Evolutionary conservation across 2,888 invertebrate genomes (phyloP).

Genomic region (Amphipyra tragopoginis): DNA sequence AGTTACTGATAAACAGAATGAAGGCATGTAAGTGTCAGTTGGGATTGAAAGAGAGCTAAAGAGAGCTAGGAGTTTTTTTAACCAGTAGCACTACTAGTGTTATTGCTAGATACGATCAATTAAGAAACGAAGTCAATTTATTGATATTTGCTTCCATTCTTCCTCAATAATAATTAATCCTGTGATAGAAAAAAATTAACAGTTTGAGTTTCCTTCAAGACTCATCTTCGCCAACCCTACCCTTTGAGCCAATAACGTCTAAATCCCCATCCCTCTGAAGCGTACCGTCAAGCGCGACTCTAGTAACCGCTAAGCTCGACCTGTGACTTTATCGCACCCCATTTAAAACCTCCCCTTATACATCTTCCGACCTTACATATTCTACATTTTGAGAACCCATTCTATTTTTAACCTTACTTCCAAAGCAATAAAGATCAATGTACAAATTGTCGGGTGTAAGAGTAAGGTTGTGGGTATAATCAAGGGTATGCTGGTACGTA

Average conservation of each 20-base stretch:
- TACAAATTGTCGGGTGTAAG: conserved; percentile 1
- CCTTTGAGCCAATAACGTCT: conserved; percentile 73
- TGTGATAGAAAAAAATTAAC: not conserved
- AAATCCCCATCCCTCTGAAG: conserved; percentile 84
- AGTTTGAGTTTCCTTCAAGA: not conserved
- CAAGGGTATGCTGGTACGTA: conserved; percentile 73
- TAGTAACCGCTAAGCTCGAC: conserved; percentile 85
- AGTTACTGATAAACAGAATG: too few species aligned
- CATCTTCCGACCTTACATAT: conserved; percentile 55
- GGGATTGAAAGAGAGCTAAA: too few species aligned
- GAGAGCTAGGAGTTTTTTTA: too few species aligned
- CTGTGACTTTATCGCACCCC: conserved; percentile 85
- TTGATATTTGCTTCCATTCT: too few species aligned
- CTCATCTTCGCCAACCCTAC: conserved; percentile 73
- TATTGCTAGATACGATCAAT: too few species aligned
- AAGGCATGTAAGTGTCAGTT: too few species aligned
- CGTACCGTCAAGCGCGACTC: conserved; percentile 86
- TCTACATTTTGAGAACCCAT: conserved; percentile 27
- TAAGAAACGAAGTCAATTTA: too few species aligned
- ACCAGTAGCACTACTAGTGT: too few species aligned
- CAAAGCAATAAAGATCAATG: conserved; percentile 1
- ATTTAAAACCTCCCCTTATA: conserved; percentile 64
- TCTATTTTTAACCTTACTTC: conserved; percentile 12
- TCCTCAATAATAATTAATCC: too few species aligned
- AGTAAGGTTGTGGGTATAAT: conserved; percentile 61